Evolutionary conservation across 2,888 invertebrate species (phyloP).

Genomic region (Drosophila algonquin): DNA sequence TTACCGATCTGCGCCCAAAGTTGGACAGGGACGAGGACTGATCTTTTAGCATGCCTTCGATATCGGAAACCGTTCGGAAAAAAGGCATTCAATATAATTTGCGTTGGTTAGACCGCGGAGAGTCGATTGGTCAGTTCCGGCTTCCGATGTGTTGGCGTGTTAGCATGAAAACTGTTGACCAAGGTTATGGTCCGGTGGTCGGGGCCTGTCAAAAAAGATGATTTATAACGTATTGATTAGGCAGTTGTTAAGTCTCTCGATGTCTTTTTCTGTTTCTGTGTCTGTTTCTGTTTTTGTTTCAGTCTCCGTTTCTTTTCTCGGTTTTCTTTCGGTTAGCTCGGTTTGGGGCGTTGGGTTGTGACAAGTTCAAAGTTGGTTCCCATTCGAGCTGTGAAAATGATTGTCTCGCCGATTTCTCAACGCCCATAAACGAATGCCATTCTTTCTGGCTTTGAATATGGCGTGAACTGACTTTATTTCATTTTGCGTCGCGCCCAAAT

Average conservation of each 20-base stretch:
- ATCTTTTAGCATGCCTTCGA: constrained; percentile 42
- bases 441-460: constrained; percentile 38
- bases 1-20: constrained; percentile 8
- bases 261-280: constrained; percentile 36
- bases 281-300: constrained; percentile 39
- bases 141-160: constrained; percentile 50
- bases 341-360: constrained; percentile 10
- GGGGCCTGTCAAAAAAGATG: constrained; percentile 45
- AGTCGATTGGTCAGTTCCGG: constrained; percentile 50
- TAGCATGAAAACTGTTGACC: constrained; percentile 61
- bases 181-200: constrained; percentile 35
- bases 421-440: constrained; percentile 26
- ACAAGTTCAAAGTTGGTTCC: not conserved
- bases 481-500: constrained; percentile 51
- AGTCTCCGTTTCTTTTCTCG: constrained; percentile 17
- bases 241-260: constrained; percentile 14
- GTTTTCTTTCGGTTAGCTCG: not conserved
- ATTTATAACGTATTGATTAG: constrained; percentile 50
- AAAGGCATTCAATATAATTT: constrained; percentile 41
- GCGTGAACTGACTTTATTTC: constrained; percentile 17
- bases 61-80: constrained; percentile 43
- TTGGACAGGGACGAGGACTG: constrained; percentile 51
- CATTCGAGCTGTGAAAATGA: not conserved
- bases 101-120: constrained; percentile 50
- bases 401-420: not conserved